Evolutionary conservation across 2,797 vertebrate genomes (phyloP).

Genomic region (Sebastiscus tertius): DNA sequence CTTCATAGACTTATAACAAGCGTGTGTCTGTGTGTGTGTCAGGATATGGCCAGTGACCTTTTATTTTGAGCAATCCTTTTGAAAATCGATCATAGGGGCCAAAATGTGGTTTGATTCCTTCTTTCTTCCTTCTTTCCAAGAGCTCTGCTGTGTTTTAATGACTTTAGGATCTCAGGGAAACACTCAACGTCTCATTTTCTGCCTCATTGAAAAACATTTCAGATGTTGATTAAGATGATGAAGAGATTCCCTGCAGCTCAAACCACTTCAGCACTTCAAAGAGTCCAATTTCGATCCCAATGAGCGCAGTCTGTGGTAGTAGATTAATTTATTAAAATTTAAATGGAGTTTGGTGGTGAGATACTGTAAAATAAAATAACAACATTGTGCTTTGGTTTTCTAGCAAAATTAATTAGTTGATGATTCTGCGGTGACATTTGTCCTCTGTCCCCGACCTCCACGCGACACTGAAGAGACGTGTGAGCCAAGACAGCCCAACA

Average conservation of each 20-base stretch:
- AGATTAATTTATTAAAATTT: neutral
- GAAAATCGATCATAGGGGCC: neutral
- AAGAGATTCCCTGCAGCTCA: neutral
- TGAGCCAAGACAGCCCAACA: neutral
- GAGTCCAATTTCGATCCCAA: neutral
- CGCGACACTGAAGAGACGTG: neutral
- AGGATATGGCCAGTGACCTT: neutral
- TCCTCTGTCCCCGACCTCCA: neutral
- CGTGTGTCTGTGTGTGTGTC: neutral
- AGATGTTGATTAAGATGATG: conserved; percentile 4
- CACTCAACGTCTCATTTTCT: neutral
- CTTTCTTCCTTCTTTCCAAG: fast-evolving
- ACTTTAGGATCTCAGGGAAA: neutral
- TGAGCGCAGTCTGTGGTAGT: neutral
- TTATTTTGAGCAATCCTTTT: neutral
- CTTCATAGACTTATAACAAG: neutral
- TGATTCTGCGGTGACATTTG: neutral
- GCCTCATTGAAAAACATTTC: neutral
- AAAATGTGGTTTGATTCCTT: neutral
- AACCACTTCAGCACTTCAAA: neutral
- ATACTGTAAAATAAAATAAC: neutral
- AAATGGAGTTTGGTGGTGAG: neutral
- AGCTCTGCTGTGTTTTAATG: neutral
- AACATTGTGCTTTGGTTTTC: neutral
- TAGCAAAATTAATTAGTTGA: neutral